These are phyloP conservation scores for Conistra vaccinii DNA, from an alignment of 2,888 invertebrate species.

Conservation along the genomic window DNA sequence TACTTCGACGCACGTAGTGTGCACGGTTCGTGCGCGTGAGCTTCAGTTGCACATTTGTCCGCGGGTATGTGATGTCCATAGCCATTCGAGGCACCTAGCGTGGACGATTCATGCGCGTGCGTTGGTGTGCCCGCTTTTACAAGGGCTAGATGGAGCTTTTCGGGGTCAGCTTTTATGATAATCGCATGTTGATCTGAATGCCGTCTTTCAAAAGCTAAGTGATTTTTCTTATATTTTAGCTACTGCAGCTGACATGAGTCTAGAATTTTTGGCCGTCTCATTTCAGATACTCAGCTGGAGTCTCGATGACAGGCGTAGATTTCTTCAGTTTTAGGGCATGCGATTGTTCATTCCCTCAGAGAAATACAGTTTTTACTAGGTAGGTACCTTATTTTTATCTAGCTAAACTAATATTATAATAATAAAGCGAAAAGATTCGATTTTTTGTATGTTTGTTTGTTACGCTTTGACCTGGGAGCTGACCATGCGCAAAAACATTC, in stretches of 20 bases:
- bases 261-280: too few species aligned
- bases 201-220: neutral
- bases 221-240: neutral
- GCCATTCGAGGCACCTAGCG: too few species aligned
- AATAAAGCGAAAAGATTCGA: too few species aligned
- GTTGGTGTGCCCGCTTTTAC: too few species aligned
- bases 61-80: too few species aligned
- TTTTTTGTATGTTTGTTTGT: too few species aligned
- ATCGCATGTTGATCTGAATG: neutral
- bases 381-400: neutral
- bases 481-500: too few species aligned
- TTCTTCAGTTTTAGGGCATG: rapidly evolving
- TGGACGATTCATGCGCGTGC: too few species aligned
- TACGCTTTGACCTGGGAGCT: too few species aligned
- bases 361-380: neutral
- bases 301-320: neutral
- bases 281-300: neutral
- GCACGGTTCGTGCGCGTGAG: too few species aligned
- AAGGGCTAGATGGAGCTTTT: neutral
- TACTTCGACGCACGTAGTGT: too few species aligned
- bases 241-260: neutral
- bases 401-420: neutral
- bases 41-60: too few species aligned
- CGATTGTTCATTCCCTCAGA: neutral
- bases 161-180: neutral